Evolutionary conservation across 2,797 vertebrate species (phyloP).

Genomic region (Crenichthys baileyi): DNA sequence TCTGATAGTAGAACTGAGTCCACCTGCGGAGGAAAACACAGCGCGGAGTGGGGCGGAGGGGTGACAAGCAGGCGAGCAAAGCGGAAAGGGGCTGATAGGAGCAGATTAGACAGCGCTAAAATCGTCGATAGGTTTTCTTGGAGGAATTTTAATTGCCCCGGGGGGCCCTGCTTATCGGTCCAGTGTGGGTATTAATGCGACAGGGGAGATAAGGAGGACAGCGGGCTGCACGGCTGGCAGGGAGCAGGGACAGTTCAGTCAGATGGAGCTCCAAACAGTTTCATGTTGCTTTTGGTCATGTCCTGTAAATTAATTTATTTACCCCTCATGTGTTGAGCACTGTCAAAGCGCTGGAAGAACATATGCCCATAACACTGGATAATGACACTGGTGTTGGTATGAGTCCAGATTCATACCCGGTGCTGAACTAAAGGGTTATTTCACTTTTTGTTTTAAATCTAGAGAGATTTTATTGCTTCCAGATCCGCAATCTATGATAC

Average conservation of each 20-base stretch:
- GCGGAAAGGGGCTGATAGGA: conserved; percentile 76
- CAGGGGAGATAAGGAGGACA: conserved; percentile 61
- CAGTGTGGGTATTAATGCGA: conserved; percentile 79
- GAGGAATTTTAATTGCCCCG: conserved; percentile 83
- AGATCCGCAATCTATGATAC: background rate
- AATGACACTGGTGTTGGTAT: background rate
- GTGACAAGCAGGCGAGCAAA: conserved; percentile 54
- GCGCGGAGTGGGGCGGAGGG: conserved; percentile 6
- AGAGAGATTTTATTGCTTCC: background rate
- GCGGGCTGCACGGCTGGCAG: conserved; percentile 33
- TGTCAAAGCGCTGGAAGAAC: background rate
- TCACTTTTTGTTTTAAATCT: background rate
- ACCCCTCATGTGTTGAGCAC: background rate
- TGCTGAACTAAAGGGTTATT: background rate
- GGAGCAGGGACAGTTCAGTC: background rate
- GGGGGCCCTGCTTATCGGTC: conserved; percentile 73
- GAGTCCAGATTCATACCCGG: background rate
- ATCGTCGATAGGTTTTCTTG: conserved; percentile 72
- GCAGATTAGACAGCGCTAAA: conserved; percentile 75
- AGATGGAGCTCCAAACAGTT: no score
- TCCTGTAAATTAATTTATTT: background rate
- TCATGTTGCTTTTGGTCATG: background rate
- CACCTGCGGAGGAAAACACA: conserved; percentile 53
- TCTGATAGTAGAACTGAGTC: background rate
- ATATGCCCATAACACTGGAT: background rate